Percentiles rank a stretch among this genome's conserved stretches.
Conservation (phyloP, 2,797 vertebrate species). For the Acanthurus leucopareius region DNA sequence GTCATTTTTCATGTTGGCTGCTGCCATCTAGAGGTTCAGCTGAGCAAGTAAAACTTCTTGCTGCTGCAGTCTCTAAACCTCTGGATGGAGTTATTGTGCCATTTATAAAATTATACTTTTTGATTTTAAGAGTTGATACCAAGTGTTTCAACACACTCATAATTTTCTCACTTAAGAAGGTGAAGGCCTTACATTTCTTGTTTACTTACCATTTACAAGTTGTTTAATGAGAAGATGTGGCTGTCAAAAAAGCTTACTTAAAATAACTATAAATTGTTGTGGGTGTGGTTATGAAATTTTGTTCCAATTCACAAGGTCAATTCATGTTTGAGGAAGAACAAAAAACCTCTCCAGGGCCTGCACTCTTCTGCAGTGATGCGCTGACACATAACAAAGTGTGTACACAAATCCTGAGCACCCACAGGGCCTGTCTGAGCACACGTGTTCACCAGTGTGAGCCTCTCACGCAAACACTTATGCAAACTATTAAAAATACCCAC, state of each 20-base stretch:
- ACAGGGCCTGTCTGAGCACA: conserved; percentile 39
- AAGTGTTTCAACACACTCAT: neutral
- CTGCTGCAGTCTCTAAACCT: conserved; percentile 50
- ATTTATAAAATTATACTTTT: conserved; percentile 36
- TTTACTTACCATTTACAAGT: neutral
- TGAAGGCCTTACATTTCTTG: neutral
- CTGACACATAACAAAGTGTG: conserved; percentile 25
- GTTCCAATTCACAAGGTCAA: neutral
- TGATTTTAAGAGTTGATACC: neutral
- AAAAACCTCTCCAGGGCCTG: neutral
- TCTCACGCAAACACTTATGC: conserved; percentile 38
- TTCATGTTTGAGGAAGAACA: conserved; percentile 11
- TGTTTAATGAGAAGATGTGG: conserved; percentile 11
- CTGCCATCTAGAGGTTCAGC: conserved; percentile 80
- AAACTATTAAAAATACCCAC: conserved; percentile 53
- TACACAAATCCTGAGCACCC: conserved; percentile 31
- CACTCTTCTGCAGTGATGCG: conserved; percentile 2
- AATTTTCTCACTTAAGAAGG: neutral
- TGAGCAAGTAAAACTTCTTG: conserved; percentile 4
- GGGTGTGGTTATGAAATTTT: neutral
- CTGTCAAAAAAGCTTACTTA: conserved; percentile 5
- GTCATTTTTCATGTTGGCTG: conserved; percentile 44
- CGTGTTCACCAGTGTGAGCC: conserved; percentile 25
- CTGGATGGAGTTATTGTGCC: conserved; percentile 77
- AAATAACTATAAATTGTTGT: neutral